Base-by-base conservation (phyloP, 1,140 invertebrate genomes). In the Drosophila nigromelanica region DNA sequence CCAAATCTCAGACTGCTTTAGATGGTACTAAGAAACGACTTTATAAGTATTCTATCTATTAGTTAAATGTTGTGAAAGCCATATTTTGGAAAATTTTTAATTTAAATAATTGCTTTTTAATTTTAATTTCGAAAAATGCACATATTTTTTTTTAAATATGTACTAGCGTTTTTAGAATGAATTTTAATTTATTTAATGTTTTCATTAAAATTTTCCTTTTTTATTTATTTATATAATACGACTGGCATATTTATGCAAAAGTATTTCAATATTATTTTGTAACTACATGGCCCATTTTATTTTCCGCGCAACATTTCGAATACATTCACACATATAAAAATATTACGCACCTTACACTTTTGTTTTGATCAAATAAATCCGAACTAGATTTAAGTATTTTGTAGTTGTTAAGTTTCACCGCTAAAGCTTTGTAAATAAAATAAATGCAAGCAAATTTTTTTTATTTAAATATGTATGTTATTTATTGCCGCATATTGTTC, bases 11-110 rank as follows among this genome's bases (percentile, higher is more conserved):
- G 10, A 48, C 43, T 21, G 39, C 47, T 2, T 7, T 52, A 33
- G 64, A 50, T 11, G 64, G 63, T 43, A 18, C 60, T 52, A 75
- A 72, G 21, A 83, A 80, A 76, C 90, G 90, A 50, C 90, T 78
- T 43, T 91, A 91, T 67, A 85, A 70, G 55, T 91, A 91, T 78
- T 91, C 90, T 8, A 76, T 91, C 30, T 91, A 85, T 69, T 91
- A 35, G 33, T 35, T 35, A 35, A 35, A 7, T 35, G 8, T 8
- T 35, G 33, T 35, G 33, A 35, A 8, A 0, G 33, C 7, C 7
- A 35, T 35, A 35, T 27, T 27, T 27, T 27, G 27, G 5, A 27
- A 27, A 35, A 35, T 1, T 35, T 35, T 1, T 45, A n/a, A 21
- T 47, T 24, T 24, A 4, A 5, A 47, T 47, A 4, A 18, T 27